phyloP scores from a whole-genome alignment of 2,113 vertebrate species.

The Stercorarius parasiticus region DNA sequence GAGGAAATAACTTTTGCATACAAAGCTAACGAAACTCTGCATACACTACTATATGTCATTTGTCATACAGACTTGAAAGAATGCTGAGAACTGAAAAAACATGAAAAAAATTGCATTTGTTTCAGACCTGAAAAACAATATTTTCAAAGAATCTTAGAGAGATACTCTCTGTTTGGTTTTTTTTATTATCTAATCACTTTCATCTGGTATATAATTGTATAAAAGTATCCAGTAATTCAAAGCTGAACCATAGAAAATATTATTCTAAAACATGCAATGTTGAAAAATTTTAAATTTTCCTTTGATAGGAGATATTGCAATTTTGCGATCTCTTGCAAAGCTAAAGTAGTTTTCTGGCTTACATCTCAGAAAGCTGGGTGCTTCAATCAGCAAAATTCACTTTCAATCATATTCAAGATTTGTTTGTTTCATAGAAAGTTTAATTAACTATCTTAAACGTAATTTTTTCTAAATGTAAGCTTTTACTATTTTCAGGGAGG shows the following conservation, averaged over 20 bases:
- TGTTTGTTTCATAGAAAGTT: background rate
- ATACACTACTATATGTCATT: no score
- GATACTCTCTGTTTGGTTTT: background rate
- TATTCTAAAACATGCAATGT: background rate
- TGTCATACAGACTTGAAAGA: background rate
- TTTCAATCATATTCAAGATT: background rate
- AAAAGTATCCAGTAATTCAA: background rate
- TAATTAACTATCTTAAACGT: background rate
- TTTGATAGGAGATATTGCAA: background rate
- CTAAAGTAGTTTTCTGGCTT: background rate
- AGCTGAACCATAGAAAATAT: background rate
- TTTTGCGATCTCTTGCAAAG: background rate
- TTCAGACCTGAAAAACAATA: background rate
- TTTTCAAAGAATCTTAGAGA: background rate
- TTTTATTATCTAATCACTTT: background rate
- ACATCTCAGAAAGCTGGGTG: background rate
- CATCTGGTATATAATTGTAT: background rate
- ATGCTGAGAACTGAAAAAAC: background rate
- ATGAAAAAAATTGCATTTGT: background rate
- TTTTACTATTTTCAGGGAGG: slow-evolving; percentile 64
- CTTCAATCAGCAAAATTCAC: background rate
- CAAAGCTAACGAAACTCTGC: background rate
- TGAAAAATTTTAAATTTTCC: background rate
- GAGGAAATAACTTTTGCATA: background rate
- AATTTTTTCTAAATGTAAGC: background rate